phyloP scores from a whole-genome alignment of 2,888 invertebrate genomes.

The Bhutanitis thaidina region DNA sequence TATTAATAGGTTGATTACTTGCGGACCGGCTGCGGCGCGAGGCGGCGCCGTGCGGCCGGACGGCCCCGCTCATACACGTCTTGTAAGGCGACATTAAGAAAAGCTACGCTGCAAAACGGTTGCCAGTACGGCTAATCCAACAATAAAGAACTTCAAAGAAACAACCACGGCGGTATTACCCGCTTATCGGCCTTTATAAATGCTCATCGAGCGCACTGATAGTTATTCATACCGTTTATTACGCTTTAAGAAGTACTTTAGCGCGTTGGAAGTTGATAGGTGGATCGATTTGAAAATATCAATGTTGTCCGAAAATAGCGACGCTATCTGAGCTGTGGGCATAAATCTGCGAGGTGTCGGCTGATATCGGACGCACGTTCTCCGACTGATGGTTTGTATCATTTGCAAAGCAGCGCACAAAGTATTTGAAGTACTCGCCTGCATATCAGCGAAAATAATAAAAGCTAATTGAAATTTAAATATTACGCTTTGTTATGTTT shows the following conservation, averaged over 20 bases:
- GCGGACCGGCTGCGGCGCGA: slow-evolving; percentile 45
- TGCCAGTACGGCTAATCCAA: slow-evolving; percentile 18
- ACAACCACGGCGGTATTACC: slow-evolving; percentile 6
- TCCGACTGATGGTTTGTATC: slow-evolving; percentile 74
- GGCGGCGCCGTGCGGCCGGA: slow-evolving; percentile 31
- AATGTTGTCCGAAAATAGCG: slow-evolving; percentile 67
- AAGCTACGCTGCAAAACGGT: slow-evolving; percentile 30
- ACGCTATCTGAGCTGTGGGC: slow-evolving; percentile 51
- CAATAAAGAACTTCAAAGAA: slow-evolving; percentile 22
- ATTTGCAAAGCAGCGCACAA: slow-evolving; percentile 72
- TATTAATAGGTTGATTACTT: slow-evolving; percentile 79
- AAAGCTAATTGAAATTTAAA: background rate
- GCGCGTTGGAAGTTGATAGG: slow-evolving; percentile 66
- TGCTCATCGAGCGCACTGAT: slow-evolving; percentile 32
- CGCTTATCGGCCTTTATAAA: slow-evolving; percentile 19
- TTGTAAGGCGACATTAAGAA: slow-evolving; percentile 50
- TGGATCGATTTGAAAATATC: slow-evolving; percentile 57
- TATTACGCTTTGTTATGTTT: too few species aligned
- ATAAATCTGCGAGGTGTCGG: slow-evolving; percentile 75
- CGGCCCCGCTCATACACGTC: slow-evolving; percentile 28
- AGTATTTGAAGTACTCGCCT: slow-evolving; percentile 54
- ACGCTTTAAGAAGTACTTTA: slow-evolving; percentile 62
- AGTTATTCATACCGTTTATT: slow-evolving; percentile 44
- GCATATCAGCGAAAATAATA: slow-evolving; percentile 14
- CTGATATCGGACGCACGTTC: slow-evolving; percentile 68